A percentile compares a stretch with the other conserved stretches of the same genome.
These are phyloP conservation scores for Pseudorasbora parva DNA, from an alignment of 2,113 vertebrate species.

Conservation along the genomic window DNA sequence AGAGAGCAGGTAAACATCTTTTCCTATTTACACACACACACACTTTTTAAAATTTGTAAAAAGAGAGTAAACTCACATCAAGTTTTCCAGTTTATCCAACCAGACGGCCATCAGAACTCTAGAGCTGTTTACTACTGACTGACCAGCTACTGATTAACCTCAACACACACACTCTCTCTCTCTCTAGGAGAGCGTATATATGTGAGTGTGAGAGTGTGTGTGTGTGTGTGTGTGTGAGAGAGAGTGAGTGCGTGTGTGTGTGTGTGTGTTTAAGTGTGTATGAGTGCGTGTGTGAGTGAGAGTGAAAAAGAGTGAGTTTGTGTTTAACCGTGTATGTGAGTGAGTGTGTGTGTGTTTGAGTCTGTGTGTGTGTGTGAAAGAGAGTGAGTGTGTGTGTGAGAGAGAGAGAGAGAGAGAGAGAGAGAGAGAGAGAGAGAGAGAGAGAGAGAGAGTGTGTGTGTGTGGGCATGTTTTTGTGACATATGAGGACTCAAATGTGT, in stretches of 20 bases:
- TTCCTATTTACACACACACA: not conserved
- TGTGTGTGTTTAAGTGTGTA: too few relatives aligned
- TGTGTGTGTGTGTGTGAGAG: too few relatives aligned
- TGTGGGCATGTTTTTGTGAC: too few relatives aligned
- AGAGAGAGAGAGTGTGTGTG: not conserved
- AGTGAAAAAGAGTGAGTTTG: not conserved
- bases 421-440: not conserved
- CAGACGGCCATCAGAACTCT: constrained; percentile 56
- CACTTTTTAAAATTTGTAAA: not conserved
- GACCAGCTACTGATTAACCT: constrained; percentile 80
- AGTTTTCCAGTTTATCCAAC: constrained; percentile 47
- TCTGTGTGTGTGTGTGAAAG: not conserved
- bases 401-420: not conserved
- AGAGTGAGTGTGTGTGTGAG: not conserved
- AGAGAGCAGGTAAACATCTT: too few relatives aligned
- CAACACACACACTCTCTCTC: too few relatives aligned
- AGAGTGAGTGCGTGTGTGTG: too few relatives aligned
- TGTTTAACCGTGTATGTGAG: not conserved
- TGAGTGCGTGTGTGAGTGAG: not conserved
- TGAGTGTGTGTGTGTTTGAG: not conserved
- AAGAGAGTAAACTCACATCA: constrained; percentile 62
- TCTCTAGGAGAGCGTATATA: too few relatives aligned
- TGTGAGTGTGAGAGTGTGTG: too few relatives aligned
- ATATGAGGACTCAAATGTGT: too few relatives aligned
- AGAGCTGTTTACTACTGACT: constrained; percentile 68